Base-by-base conservation (phyloP, 2,888 invertebrate species). In the Apamea sordens region DNA sequence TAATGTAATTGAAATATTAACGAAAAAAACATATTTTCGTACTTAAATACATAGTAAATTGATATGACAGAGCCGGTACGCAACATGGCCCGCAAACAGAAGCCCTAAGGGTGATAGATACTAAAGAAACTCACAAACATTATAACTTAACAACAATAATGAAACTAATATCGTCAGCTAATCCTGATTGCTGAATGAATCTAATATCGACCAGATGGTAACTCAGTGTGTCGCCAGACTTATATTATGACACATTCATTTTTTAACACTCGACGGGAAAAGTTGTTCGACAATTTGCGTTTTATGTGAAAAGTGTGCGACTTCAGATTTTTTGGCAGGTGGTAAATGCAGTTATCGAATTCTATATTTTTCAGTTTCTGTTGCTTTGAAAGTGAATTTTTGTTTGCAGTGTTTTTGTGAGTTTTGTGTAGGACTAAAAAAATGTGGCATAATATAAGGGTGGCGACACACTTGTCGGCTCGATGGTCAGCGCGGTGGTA, bases 171-270 rank as follows among this genome's bases (percentile, higher is more conserved):
- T 93, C 92, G 93, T 94, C 94, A 94, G 94, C 96, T 96, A 95
- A 93, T 93, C 93, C 94, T 95, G 95, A 94, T 93, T 95, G 94
- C 93, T 95, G 94, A 95, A 95, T 95, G 95, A 95, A 95, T 96
- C 96, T 96, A 95, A 95, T 95, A 95, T 95, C 96, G 96, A 96
- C 93, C 96, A 95, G 96, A 95, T 96, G 96, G 96, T 95, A 94
- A 94, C 93, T 94, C 94, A 87, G 90, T 86, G 90, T 88, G 88
- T 90, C 90, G 88, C 91, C 91, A 88, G 88, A 87, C 89, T 90
- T 88, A 89, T 85, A 88, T 85, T 89, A 85, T 83, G 84, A 85
- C 74, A 75, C 76, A 88, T 88, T 90, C 76, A 88, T 88, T 90
- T 90, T 88, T 85, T 89, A 88, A 87, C 83, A 89, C 83, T 86